Evolutionary conservation across 1,140 invertebrate species (phyloP).

Genomic region (Ceratina australensis): DNA sequence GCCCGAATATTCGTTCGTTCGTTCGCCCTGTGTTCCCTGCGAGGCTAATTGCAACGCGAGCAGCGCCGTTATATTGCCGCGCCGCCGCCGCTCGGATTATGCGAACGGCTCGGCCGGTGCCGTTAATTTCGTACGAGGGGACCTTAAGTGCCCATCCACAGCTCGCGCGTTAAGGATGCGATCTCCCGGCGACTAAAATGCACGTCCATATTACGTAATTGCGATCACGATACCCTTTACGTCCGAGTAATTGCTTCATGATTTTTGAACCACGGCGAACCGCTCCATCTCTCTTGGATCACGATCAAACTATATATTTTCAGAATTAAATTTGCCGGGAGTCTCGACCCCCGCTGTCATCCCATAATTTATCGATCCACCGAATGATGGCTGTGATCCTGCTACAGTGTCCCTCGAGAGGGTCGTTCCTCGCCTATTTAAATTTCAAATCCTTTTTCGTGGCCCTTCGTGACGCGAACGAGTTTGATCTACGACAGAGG

Average conservation of each 20-base stretch:
- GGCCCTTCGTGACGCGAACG: too few relatives aligned
- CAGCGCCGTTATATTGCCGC: conserved; percentile 60
- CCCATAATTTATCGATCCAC: conserved; percentile 39
- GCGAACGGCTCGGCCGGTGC: conserved; percentile 61
- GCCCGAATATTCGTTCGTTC: conserved; percentile 67
- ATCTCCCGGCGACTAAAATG: conserved; percentile 39
- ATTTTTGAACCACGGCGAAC: background rate
- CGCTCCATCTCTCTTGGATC: background rate
- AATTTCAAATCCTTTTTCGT: background rate
- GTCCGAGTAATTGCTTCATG: conserved; percentile 1
- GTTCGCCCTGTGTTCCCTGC: conserved; percentile 63
- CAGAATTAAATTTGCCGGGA: background rate
- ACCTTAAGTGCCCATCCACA: conserved; percentile 47
- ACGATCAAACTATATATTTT: background rate
- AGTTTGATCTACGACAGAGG: too few relatives aligned
- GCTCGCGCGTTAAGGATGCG: conserved; percentile 50
- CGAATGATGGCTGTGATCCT: conserved; percentile 43
- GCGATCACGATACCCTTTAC: background rate
- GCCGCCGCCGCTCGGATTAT: conserved; percentile 68
- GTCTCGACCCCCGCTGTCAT: conserved; percentile 37
- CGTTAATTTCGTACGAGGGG: conserved; percentile 65
- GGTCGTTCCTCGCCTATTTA: conserved; percentile 24
- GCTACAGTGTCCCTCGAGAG: conserved; percentile 19
- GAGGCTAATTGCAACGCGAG: conserved; percentile 71
- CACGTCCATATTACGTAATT: conserved; percentile 16